Evolutionary conservation across 2,113 vertebrate species (phyloP).

Genomic region (Symphodus melops): DNA sequence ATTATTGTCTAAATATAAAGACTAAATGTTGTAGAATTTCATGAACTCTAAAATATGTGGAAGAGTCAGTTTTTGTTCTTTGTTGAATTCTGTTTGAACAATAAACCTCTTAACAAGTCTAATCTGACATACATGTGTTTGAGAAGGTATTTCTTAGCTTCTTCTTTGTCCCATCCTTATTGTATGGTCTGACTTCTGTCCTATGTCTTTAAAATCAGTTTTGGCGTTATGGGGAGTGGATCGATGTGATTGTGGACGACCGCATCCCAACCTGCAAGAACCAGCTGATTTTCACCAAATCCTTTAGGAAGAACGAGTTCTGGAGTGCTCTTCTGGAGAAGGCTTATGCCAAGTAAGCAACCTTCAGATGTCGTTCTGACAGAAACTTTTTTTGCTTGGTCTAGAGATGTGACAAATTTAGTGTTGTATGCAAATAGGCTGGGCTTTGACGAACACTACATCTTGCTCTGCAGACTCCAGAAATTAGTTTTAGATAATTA

Average conservation of each 20-base stretch:
- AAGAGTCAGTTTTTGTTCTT: too few species aligned
- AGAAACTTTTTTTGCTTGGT: too few species aligned
- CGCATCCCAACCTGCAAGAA: slow-evolving; percentile 94
- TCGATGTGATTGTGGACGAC: slow-evolving; percentile 95
- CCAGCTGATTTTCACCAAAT: slow-evolving; percentile 95
- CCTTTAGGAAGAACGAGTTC: slow-evolving; percentile 95
- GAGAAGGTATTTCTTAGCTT: neutral
- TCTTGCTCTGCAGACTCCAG: too few species aligned
- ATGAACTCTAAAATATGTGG: too few species aligned
- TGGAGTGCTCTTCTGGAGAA: slow-evolving; percentile 99
- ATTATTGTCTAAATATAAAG: neutral
- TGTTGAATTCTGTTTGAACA: too few species aligned
- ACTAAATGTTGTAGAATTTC: too few species aligned
- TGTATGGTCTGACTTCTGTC: neutral
- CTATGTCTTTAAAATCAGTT: slow-evolving; percentile 81
- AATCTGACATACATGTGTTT: too few species aligned
- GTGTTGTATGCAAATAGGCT: too few species aligned
- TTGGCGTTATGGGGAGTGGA: slow-evolving; percentile 98
- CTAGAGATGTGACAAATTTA: too few species aligned
- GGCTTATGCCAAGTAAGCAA: slow-evolving; percentile 95
- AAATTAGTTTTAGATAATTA: too few species aligned
- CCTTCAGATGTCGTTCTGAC: neutral
- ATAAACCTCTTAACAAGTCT: too few species aligned
- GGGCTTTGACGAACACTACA: too few species aligned
- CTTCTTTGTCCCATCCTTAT: neutral